A percentile compares a stretch with the other conserved stretches of the same genome.
Evolutionary conservation across 2,888 invertebrate species (phyloP).

Genomic region (Pyrochroa serraticornis): DNA sequence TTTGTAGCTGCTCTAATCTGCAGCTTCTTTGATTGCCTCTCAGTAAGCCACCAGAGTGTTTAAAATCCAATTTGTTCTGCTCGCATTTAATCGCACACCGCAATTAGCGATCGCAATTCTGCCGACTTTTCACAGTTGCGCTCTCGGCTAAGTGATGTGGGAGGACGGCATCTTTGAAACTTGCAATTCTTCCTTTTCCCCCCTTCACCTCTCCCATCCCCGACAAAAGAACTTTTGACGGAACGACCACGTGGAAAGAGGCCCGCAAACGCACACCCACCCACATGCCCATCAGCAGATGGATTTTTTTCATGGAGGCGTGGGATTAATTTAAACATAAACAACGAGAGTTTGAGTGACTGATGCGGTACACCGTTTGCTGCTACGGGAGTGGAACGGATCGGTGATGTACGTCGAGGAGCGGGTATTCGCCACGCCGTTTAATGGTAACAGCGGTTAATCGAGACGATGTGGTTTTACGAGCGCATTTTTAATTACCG

Average conservation of each 20-base stretch:
- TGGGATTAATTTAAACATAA: constrained; percentile 48
- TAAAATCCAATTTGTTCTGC: constrained; percentile 40
- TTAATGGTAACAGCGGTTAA: constrained; percentile 29
- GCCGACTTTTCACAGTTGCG: background rate
- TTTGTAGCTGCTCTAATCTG: background rate
- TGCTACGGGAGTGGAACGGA: constrained; percentile 48
- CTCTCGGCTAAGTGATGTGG: constrained; percentile 19
- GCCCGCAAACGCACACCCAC: background rate
- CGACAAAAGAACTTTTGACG: no score
- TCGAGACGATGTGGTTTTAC: constrained; percentile 18
- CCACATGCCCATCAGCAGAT: constrained; percentile 17
- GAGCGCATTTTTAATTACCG: constrained; percentile 21
- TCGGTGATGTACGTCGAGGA: constrained; percentile 42
- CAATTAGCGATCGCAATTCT: constrained; percentile 38
- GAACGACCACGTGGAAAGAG: no score
- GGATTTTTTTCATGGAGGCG: constrained; percentile 33
- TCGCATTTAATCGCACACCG: constrained; percentile 38
- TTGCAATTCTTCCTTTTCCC: background rate
- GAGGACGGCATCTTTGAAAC: constrained; percentile 12
- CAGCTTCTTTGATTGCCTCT: constrained; percentile 34
- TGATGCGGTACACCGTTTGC: constrained; percentile 29
- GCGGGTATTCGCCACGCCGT: constrained; percentile 19
- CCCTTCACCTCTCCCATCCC: no score
- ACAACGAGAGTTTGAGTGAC: constrained; percentile 41
- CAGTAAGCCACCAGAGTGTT: constrained; percentile 35